These are phyloP conservation scores for Ciconia nigra DNA, from an alignment of 2,797 vertebrate genomes.

Conservation along the genomic window DNA sequence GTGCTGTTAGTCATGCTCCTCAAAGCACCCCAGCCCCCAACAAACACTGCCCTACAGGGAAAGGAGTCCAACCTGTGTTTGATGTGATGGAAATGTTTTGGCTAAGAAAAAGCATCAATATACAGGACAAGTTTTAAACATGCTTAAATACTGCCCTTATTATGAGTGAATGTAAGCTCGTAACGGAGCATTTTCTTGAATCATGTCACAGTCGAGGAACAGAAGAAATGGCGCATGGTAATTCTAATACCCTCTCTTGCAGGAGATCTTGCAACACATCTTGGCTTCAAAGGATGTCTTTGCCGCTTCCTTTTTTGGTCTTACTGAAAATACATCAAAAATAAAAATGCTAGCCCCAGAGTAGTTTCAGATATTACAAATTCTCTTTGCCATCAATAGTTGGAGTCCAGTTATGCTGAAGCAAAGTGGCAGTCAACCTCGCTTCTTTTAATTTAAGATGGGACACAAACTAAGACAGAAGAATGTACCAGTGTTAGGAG, in stretches of 20 bases:
- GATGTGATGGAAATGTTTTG: neutral
- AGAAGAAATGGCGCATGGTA: neutral
- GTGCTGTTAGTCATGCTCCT: neutral
- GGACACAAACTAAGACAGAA: neutral
- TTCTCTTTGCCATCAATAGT: neutral
- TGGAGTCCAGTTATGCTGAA: neutral
- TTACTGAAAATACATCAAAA: neutral
- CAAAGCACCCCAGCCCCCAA: neutral
- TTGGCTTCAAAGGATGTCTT: neutral
- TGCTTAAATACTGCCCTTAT: neutral
- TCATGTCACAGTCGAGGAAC: neutral
- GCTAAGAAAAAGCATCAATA: neutral
- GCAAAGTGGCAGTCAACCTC: neutral
- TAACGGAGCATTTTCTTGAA: neutral
- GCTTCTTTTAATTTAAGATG: neutral
- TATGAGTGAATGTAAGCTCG: neutral
- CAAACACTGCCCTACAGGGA: neutral
- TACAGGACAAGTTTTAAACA: neutral
- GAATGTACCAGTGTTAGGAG: neutral
- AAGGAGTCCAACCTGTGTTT: neutral
- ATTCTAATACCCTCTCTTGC: neutral
- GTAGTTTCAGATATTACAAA: neutral
- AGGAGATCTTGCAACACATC: neutral
- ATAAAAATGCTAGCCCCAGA: neutral
- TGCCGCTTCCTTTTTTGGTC: accelerated